phyloP scores from a whole-genome alignment of 2,113 vertebrate species.

The Indicator maculatus region DNA sequence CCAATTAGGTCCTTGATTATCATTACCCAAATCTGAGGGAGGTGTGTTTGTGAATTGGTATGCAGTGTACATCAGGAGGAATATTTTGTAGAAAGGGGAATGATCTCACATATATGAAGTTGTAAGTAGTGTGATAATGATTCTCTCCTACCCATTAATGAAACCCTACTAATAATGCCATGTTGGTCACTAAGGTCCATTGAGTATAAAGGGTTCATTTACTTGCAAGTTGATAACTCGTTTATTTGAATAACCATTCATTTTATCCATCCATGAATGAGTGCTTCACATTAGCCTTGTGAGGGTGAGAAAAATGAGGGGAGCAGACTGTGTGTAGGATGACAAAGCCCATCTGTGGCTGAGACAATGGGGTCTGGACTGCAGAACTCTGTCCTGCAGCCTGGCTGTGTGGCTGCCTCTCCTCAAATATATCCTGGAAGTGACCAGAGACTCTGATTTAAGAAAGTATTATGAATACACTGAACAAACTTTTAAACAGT shows the following conservation, averaged over 20 bases:
- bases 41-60: neutral
- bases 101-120: neutral
- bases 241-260: neutral
- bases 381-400: neutral
- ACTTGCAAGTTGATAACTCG: neutral
- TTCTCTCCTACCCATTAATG: neutral
- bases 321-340: neutral
- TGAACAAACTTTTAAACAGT: neutral
- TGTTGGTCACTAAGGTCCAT: neutral
- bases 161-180: neutral
- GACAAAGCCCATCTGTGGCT: neutral
- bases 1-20: neutral
- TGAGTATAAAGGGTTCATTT: neutral
- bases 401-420: rapidly evolving
- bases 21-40: neutral
- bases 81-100: neutral
- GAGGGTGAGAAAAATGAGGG: neutral
- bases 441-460: neutral
- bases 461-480: neutral
- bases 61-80: neutral
- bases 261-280: neutral
- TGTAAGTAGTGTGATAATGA: neutral
- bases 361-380: neutral
- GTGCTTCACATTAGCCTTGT: neutral
- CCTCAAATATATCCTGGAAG: neutral